phyloP scores from a whole-genome alignment of 2,888 invertebrate genomes.

The Meta bourneti region DNA sequence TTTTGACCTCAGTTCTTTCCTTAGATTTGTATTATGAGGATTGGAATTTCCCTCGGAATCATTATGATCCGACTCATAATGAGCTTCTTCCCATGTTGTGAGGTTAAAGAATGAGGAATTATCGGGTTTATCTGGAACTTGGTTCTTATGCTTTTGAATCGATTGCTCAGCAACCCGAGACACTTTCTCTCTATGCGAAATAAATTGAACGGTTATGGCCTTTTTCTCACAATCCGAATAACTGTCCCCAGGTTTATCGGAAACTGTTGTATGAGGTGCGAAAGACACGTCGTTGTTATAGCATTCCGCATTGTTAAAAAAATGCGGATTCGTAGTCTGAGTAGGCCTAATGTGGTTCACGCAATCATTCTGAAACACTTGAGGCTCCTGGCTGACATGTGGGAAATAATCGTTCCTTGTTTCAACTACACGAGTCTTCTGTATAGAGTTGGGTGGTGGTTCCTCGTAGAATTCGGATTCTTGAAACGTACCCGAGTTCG shows the following conservation, averaged over 20 bases:
- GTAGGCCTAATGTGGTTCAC: conserved; percentile 12
- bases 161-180: not conserved
- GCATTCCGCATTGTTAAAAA: conserved; percentile 32
- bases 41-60: not conserved
- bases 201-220: conserved; percentile 56
- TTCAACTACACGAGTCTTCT: not conserved
- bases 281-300: conserved; percentile 65
- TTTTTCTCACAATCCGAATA: conserved; percentile 7
- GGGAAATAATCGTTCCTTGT: not conserved
- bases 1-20: conserved; percentile 45
- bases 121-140: not conserved
- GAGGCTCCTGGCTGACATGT: not conserved
- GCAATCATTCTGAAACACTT: not conserved
- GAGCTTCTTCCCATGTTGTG: conserved; percentile 66
- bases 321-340: conserved; percentile 12
- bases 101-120: conserved; percentile 53
- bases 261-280: not conserved
- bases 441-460: not conserved
- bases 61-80: conserved; percentile 23
- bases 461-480: conserved; percentile 44
- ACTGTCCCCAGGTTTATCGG: not conserved
- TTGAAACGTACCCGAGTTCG: conserved; percentile 62
- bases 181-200: conserved; percentile 21
- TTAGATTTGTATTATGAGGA: not conserved
- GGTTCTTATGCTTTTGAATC: not conserved